These are phyloP conservation scores for Carposina sasakii DNA, from an alignment of 1,140 invertebrate species.

Conservation along the genomic window DNA sequence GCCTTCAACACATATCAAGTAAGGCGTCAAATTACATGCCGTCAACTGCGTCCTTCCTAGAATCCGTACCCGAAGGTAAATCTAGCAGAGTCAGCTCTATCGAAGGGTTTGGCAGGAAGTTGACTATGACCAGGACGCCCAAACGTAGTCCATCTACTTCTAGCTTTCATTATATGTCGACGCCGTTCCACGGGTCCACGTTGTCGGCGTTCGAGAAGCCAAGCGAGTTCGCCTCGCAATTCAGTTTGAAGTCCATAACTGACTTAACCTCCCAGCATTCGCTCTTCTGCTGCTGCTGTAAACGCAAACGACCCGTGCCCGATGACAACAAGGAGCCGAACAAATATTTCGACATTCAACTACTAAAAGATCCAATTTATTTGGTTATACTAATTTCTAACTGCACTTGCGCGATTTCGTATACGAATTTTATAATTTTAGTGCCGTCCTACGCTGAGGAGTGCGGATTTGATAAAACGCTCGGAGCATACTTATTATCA, in stretches of 20 bases:
- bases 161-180: constrained; percentile 87
- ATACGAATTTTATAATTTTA: constrained; percentile 88
- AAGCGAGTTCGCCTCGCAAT: constrained; percentile 83
- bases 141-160: constrained; percentile 82
- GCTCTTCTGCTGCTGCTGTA: constrained; percentile 59
- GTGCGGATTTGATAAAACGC: constrained; percentile 79
- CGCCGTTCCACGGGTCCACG: constrained; percentile 87
- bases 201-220: constrained; percentile 82
- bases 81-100: constrained; percentile 41
- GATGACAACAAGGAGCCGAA: constrained; percentile 64
- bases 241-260: constrained; percentile 80
- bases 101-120: constrained; percentile 49
- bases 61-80: constrained; percentile 56
- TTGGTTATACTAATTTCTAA: constrained; percentile 87
- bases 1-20: constrained; percentile 48
- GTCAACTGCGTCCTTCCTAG: constrained; percentile 47
- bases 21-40: constrained; percentile 42
- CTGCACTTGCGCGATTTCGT: constrained; percentile 87
- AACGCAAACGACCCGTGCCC: constrained; percentile 46
- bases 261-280: constrained; percentile 68
- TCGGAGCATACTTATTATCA: constrained; percentile 81
- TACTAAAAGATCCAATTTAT: constrained; percentile 85
- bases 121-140: constrained; percentile 61
- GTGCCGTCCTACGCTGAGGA: constrained; percentile 82
- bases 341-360: constrained; percentile 83